Evolutionary conservation across 2,888 invertebrate species (phyloP), one percentile per base, ranked within the genome.

Genomic region (Thecocarcelia acutangulata): DNA sequence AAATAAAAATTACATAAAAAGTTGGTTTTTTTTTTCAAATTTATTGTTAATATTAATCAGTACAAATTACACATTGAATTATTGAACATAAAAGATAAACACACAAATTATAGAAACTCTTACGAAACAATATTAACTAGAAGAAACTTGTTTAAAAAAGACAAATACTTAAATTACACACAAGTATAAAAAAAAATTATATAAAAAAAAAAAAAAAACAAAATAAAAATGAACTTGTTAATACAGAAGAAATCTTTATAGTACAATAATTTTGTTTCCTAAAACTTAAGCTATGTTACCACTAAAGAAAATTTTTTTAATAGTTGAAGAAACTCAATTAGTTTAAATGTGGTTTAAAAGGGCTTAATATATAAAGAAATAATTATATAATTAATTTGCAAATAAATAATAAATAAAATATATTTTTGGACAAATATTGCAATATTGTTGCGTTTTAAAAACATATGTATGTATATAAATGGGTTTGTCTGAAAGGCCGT

Each of bases 31-130:
- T 52, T 68, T 21, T 52, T 37, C 78, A 70, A 54, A 46, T 28
- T 80, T 82, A 46, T 85, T 86, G 86, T 88, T 88, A 87, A 87
- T 87, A 86, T 85, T 85, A 87, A 87, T 88, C 89, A 88, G 88
- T 88, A 87, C 89, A 87, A 87, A 88, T 87, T 84, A 87, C 84
- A 84, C 84, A 85, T 84, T 70, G 83, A 83, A 80, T 68, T 80
- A 77, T 11, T 66, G 40, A 77, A 74, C 70, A 70, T 77, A 68
- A 69, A 56, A n/a, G 21, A 61, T 15, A 69, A 72, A 82, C 59
- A 74, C 46, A 80, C 58, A 83, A 74, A 66, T 63, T 19, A 63
- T 56, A 83, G 72, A 75, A 74, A 70, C 21, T 3, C 78, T 73
- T 73, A 79, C 15, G 44, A 66, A 37, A 81, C 33, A 81, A 75